Evolutionary conservation across 2,113 vertebrate genomes (phyloP).

Genomic region (Sinocyclocheilus grahami): DNA sequence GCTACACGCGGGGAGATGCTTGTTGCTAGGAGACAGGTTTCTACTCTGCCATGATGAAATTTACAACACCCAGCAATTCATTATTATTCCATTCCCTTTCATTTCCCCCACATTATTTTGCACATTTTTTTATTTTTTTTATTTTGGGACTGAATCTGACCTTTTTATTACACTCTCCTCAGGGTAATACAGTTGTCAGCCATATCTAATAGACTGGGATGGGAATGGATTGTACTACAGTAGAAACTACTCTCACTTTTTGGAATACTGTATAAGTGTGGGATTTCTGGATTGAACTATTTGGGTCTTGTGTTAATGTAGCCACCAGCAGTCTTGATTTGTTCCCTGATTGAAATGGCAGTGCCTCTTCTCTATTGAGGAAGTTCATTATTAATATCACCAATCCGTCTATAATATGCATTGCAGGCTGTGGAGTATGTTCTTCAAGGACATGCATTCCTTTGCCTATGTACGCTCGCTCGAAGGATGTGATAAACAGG

Average conservation of each 20-base stretch:
- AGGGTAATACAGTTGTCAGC: constrained; percentile 19
- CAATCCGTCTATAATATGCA: neutral
- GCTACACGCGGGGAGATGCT: constrained; percentile 26
- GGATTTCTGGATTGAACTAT: neutral
- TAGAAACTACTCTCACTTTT: constrained; percentile 5
- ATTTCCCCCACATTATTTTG: constrained; percentile 55
- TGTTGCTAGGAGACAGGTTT: constrained; percentile 67
- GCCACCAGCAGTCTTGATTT: neutral
- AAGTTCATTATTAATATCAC: constrained; percentile 22
- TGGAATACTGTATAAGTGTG: neutral
- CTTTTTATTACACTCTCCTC: constrained; percentile 44
- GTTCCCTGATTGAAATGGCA: constrained; percentile 3
- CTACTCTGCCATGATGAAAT: constrained; percentile 40
- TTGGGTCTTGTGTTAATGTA: constrained; percentile 3
- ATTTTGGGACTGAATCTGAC: constrained; percentile 43
- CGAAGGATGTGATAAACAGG: neutral
- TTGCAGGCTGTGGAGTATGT: neutral
- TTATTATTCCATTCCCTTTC: constrained; percentile 53
- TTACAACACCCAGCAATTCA: constrained; percentile 39
- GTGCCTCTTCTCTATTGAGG: neutral
- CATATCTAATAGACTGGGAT: constrained; percentile 42
- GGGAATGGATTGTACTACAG: constrained; percentile 21
- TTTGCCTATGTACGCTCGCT: neutral
- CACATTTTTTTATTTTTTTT: constrained; percentile 28
- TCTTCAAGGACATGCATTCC: neutral